Conservation (phyloP, 2,888 invertebrate species). For the Lysandra bellargus region DNA sequence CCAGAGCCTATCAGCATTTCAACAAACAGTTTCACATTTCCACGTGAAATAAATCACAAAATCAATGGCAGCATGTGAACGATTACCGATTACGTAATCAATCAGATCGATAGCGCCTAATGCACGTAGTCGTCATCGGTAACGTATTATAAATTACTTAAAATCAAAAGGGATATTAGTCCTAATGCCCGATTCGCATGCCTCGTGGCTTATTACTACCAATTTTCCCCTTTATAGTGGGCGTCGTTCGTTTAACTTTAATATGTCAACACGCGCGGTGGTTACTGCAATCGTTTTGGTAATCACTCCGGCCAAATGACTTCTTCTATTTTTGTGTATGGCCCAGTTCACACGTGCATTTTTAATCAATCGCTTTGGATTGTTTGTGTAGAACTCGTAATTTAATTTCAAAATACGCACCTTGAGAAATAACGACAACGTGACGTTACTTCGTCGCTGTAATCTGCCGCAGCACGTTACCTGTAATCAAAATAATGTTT, state of each 20-base stretch:
- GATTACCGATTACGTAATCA: constrained; percentile 63
- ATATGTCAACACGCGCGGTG: constrained; percentile 64
- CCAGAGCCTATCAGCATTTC: neutral
- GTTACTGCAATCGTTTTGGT: constrained; percentile 63
- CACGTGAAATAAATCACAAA: neutral
- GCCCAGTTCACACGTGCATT: constrained; percentile 57
- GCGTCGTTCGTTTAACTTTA: constrained; percentile 68
- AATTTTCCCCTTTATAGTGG: constrained; percentile 49
- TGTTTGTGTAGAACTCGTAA: neutral
- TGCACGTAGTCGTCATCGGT: constrained; percentile 58
- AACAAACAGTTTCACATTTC: neutral
- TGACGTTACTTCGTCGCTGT: neutral
- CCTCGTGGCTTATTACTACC: constrained; percentile 61
- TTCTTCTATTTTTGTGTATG: constrained; percentile 54
- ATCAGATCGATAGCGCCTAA: constrained; percentile 74
- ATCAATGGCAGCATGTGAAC: constrained; percentile 30
- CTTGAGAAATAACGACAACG: neutral
- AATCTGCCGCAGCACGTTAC: neutral
- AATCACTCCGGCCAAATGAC: constrained; percentile 70
- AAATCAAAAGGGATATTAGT: constrained; percentile 77
- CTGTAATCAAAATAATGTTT: neutral
- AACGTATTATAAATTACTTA: constrained; percentile 77
- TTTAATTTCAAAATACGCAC: neutral
- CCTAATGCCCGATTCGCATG: constrained; percentile 78
- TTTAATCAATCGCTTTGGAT: constrained; percentile 10